Evolutionary conservation across 2,113 vertebrate species (phyloP), one percentile per base, ranked within the genome.

Genomic region (Odocoileus hemionus): DNA sequence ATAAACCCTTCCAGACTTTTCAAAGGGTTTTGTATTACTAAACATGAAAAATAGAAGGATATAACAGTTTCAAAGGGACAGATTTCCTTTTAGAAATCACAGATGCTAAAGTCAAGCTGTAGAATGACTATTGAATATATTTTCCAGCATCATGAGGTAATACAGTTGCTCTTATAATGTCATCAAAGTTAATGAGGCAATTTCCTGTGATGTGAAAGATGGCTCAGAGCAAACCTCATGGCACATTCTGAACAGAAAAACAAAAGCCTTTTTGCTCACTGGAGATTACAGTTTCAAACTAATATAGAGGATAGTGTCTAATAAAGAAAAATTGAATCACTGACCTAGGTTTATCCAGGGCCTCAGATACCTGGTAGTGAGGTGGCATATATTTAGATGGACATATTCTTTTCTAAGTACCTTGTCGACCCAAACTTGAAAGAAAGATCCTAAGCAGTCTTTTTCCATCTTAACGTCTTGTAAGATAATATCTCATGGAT

Each of bases 1-100:
- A 94, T 97, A 96, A 96, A 86, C 58, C 60, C 83, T 97, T 98
- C 92, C 67, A 94, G 96, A 94, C 45, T 97, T 98, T 97, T 95
- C 92, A 93, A 97, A 97, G 83, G 45, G 82, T 74, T 97, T 95
- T 93, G 64, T 95, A 95, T 95, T 97, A 91, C 90, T 86, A 95
- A 97, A 89, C 61, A 95, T 57, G 58, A 95, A 96, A 97, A 97
- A 92, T 92, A 87, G 97, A 97, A 95, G 57, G 89, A 94, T 89
- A 30, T 67, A 86, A 47, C 57, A 64, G 58, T 97, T 97, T 98
- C 89, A 97, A 97, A 97, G 90, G 86, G 85, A 96, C 43, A 92
- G 19, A 94, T 79, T 97, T 55, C 25, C 87, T 96, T 74, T 97
- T 70, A 95, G 83, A 64, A 96, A 74, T 84, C 85, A 50, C 85